Percentiles rank a stretch among this genome's conserved stretches.
Conservation (phyloP, 2,797 vertebrate genomes). For the Amblyopsis hoosieri region DNA sequence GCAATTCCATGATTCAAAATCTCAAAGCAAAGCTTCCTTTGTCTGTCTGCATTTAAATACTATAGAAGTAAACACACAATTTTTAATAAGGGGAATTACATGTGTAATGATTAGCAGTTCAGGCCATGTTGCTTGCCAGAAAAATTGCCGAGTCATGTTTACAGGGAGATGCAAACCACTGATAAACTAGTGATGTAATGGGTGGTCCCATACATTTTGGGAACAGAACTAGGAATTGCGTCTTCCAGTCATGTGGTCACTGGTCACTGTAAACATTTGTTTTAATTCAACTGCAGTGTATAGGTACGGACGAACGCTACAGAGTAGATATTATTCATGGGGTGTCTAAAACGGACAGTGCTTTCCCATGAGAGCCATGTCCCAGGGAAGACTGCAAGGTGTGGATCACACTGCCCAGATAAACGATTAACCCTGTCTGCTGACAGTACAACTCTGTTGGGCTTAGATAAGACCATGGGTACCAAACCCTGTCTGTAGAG, state of each 20-base stretch:
- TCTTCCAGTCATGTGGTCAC: neutral
- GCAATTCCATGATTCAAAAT: neutral
- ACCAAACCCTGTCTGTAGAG: slow-evolving; percentile 12
- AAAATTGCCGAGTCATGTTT: slow-evolving; percentile 48
- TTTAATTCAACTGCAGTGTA: neutral
- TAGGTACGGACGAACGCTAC: neutral
- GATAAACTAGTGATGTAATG: slow-evolving; percentile 23
- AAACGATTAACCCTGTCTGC: neutral
- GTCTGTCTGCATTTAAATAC: neutral
- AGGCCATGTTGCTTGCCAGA: neutral
- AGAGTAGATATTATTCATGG: too few relatives aligned
- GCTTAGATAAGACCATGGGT: slow-evolving; percentile 38
- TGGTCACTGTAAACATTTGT: neutral
- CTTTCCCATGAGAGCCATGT: neutral
- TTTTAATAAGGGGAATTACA: neutral
- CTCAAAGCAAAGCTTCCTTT: neutral
- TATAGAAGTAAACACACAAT: neutral
- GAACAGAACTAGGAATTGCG: neutral
- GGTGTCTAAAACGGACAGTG: neutral
- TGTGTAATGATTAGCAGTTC: neutral
- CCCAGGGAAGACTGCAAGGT: neutral
- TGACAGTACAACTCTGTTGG: slow-evolving; percentile 25
- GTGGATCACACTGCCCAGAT: neutral
- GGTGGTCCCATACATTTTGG: neutral
- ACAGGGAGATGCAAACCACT: slow-evolving; percentile 23